Evolutionary conservation across 37 sponge, comb jelly and placozoan genomes (phyloP).

Genomic region (Axinella damicornis): DNA sequence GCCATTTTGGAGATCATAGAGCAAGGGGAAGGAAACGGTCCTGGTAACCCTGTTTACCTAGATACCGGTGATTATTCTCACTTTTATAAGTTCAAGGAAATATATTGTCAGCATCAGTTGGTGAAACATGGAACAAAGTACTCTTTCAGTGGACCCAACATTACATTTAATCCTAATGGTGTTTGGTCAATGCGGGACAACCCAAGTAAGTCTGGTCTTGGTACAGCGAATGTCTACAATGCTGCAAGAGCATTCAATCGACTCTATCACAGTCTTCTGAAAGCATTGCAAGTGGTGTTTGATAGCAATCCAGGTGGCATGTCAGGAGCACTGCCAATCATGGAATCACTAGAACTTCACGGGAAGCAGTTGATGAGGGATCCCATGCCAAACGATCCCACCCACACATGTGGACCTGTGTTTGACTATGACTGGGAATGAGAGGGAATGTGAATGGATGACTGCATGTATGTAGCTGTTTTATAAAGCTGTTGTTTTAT

Average conservation of each 20-base stretch:
- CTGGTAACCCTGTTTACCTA: slow-evolving; percentile 6
- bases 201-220: slow-evolving; percentile 27
- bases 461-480: too few species aligned
- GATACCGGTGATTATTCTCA: neutral
- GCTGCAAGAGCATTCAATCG: slow-evolving; percentile 56
- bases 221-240: slow-evolving; percentile 22
- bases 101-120: too few species aligned
- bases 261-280: slow-evolving; percentile 28
- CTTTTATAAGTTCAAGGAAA: too few species aligned
- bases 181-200: slow-evolving; percentile 74
- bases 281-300: too few species aligned
- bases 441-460: too few species aligned
- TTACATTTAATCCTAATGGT: slow-evolving; percentile 47
- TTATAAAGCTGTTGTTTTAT: too few species aligned
- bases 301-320: slow-evolving; percentile 34
- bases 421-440: slow-evolving; percentile 68
- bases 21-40: slow-evolving; percentile 67
- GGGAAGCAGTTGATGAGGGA: too few species aligned
- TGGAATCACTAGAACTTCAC: slow-evolving; percentile 56
- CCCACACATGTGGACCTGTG: slow-evolving; percentile 46
- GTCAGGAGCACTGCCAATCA: slow-evolving; percentile 30
- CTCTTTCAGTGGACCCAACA: slow-evolving; percentile 20
- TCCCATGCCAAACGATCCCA: neutral
- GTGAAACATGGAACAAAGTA: neutral
- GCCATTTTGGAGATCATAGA: slow-evolving; percentile 34